Conservation (phyloP, 2,797 vertebrate genomes). For the Buceros bicornis region DNA sequence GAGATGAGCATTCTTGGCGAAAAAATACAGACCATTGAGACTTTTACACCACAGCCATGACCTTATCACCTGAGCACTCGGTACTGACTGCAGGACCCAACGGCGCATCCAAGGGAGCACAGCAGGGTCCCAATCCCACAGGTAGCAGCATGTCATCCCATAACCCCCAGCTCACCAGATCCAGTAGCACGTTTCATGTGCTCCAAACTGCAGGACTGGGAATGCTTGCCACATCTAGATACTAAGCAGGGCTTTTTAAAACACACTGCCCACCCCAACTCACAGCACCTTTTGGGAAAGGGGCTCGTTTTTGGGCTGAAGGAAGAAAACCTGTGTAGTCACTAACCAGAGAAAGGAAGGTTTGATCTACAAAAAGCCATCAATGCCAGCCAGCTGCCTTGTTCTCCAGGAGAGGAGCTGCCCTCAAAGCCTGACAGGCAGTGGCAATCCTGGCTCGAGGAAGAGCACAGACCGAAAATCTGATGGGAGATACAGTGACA, state of each 20-base stretch:
- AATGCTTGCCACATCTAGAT: background rate
- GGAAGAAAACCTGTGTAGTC: background rate
- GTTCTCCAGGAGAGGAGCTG: background rate
- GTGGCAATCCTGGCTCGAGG: background rate
- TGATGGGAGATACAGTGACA: background rate
- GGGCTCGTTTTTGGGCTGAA: background rate
- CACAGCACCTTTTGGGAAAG: background rate
- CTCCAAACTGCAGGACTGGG: background rate
- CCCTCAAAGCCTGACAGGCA: background rate
- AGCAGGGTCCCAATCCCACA: background rate
- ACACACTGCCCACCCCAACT: background rate
- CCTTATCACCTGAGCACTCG: background rate
- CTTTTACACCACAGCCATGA: background rate
- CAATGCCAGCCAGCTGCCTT: background rate
- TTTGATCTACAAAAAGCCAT: background rate
- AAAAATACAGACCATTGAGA: background rate
- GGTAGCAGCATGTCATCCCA: background rate
- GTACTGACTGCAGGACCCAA: background rate
- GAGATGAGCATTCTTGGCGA: background rate
- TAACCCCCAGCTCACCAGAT: background rate
- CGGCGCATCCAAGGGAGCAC: background rate
- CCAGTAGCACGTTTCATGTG: background rate
- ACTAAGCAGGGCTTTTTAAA: background rate
- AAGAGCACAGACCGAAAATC: background rate
- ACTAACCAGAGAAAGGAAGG: background rate